Base-by-base conservation (phyloP, 2,113 vertebrate species). In the Penelope pileata region DNA sequence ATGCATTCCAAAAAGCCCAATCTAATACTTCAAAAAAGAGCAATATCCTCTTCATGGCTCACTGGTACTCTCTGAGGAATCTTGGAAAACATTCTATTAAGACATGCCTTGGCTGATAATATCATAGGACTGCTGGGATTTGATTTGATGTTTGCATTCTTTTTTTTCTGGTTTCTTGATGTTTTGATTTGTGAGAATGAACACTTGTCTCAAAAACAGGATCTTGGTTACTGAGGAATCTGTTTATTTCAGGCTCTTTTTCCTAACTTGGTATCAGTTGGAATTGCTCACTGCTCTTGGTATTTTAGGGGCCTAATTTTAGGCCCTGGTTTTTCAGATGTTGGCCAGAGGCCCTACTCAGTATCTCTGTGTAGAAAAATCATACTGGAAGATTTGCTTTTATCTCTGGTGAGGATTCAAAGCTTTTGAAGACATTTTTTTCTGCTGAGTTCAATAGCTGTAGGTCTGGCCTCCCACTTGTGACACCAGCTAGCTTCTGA, bases 181-280 rank as follows among this genome's bases (percentile, higher is more conserved):
- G 68, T 92, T 95, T 92, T 95, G 94, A 92, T 87, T 93, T 81
- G 43, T 24, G 64, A 96, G 86, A 91, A 92, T 72, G 92, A 95
- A 40, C 95, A 88, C 92, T 93, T 93, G 88, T 88, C 86, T 95
- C 95, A 94, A 96, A 96, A 96, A 94, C 95, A 96, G 94, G 95
- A 96, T 93, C 94, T 94, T 94, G 95, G 92, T 94, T 92, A 92
- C 80, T 86, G 80, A 94, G 83, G 95, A 94, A 95, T 94, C 86
- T 94, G 88, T 95, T 95, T 93, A 94, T 95, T 96, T 96, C 83
- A 3, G 63, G 67, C 54, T 59, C 45, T 94, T 93, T 83, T 95
- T 91, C 95, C 91, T 94, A 95, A 96, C 92, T 96, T 94, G 92
- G 92, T 96, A 94, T 96, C 94, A 95, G 47, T 78, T 86, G 91